Percentiles rank a stretch among this genome's conserved stretches.
Conservation (phyloP, 2,888 invertebrate species). For the Himalopsyche tibetana region DNA sequence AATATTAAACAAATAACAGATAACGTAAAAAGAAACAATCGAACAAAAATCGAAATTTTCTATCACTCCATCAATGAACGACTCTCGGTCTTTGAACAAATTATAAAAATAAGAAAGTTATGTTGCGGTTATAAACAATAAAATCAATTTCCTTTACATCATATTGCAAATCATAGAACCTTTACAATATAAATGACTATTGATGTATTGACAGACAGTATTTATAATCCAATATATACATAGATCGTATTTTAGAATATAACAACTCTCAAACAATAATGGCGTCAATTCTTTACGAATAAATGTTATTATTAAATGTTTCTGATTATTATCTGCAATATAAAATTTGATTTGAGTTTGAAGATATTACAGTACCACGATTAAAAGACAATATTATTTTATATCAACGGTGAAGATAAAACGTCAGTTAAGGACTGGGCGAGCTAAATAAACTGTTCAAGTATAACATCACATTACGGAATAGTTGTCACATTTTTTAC, state of each 20-base stretch:
- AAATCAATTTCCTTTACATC: slow-evolving; percentile 24
- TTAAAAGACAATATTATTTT: neutral
- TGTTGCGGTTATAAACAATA: slow-evolving; percentile 4
- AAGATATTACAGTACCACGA: neutral
- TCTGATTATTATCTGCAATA: neutral
- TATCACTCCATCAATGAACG: slow-evolving; percentile 24
- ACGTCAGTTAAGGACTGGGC: no score
- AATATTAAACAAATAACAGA: neutral
- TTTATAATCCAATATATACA: neutral
- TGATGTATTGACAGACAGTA: neutral
- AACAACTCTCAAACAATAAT: neutral
- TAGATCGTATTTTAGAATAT: neutral
- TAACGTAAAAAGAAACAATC: neutral
- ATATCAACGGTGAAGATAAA: no score
- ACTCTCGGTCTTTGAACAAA: slow-evolving; percentile 5
- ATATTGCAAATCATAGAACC: slow-evolving; percentile 25
- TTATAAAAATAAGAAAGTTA: slow-evolving; percentile 29
- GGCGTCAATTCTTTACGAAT: neutral
- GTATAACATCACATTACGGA: no score
- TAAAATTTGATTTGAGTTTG: neutral
- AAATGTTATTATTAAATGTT: neutral
- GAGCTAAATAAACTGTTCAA: no score
- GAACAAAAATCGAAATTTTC: slow-evolving; percentile 22
- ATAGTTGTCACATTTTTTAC: no score
- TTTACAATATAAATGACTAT: neutral